A percentile compares a stretch with the other conserved stretches of the same genome.
Evolutionary conservation across 2,888 invertebrate species (phyloP).

Genomic region (Caenorhabditis macrosperma): DNA sequence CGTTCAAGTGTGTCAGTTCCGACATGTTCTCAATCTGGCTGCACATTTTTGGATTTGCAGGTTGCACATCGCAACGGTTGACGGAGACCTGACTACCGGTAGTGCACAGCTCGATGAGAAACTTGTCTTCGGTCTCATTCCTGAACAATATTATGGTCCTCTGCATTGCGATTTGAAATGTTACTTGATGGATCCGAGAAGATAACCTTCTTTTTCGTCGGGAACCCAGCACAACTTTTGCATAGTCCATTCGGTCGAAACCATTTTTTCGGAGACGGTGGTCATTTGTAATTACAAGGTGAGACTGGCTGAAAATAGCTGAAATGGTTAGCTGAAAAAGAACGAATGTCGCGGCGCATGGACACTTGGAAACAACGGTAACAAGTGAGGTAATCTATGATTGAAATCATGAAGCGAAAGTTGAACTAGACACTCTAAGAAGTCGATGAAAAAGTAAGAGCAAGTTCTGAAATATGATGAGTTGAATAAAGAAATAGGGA

Average conservation of each 20-base stretch:
- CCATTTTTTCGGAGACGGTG: slow-evolving; percentile 86
- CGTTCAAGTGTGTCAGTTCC: slow-evolving; percentile 98
- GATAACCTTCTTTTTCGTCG: slow-evolving; percentile 90
- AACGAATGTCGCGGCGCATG: no score
- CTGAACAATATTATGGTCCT: slow-evolving; percentile 36
- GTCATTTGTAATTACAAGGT: slow-evolving; percentile 73
- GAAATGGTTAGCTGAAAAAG: neutral
- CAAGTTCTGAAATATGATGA: no score
- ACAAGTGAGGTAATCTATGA: no score
- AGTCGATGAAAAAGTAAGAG: no score
- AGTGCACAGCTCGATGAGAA: slow-evolving; percentile 96
- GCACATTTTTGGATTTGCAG: slow-evolving; percentile 99
- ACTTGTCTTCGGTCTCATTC: slow-evolving; percentile 85
- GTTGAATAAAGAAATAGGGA: no score
- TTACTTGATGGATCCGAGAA: slow-evolving; percentile 94
- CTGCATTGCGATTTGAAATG: no score
- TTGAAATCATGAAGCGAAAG: no score
- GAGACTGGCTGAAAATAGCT: slow-evolving; percentile 22
- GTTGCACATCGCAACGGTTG: slow-evolving; percentile 97
- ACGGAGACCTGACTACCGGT: slow-evolving; percentile 94
- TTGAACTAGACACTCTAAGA: no score
- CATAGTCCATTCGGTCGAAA: slow-evolving; percentile 99
- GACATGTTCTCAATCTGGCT: slow-evolving; percentile 99
- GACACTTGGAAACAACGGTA: no score
- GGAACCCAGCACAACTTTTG: slow-evolving; percentile 99